Conservation (phyloP, 1,140 invertebrate species). For the Ceratosolen solmsi region DNA sequence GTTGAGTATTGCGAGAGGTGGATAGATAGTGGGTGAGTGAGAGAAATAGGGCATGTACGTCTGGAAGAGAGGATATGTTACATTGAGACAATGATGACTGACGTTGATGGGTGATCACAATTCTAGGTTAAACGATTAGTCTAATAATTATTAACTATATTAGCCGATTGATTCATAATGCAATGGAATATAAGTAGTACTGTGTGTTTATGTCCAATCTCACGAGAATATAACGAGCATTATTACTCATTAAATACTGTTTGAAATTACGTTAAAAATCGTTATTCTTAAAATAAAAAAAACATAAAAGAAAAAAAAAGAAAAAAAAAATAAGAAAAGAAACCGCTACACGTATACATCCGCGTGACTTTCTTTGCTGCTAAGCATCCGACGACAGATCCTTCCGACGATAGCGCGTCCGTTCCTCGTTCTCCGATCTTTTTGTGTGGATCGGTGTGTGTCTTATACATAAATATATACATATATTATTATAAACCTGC, state of each 20-base stretch:
- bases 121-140: conserved; percentile 73
- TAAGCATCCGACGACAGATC: conserved; percentile 49
- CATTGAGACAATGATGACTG: conserved; percentile 65
- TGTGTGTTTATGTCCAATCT: conserved; percentile 74
- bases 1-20: conserved; percentile 37
- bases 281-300: conserved; percentile 58
- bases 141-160: conserved; percentile 74
- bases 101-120: conserved; percentile 73
- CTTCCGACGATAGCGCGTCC: conserved; percentile 53
- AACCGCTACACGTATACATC: conserved; percentile 48
- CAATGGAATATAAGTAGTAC: conserved; percentile 74
- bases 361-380: conserved; percentile 52
- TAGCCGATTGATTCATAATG: conserved; percentile 74
- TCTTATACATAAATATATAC: conserved; percentile 54
- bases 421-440: conserved; percentile 55
- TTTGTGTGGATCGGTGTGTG: conserved; percentile 52
- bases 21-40: conserved; percentile 26
- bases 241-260: conserved; percentile 73
- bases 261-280: conserved; percentile 70
- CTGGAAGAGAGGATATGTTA: conserved; percentile 56
- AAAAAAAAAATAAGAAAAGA: conserved; percentile 37
- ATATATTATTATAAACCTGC: conserved; percentile 53
- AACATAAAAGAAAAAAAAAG: conserved; percentile 6
- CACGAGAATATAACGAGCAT: conserved; percentile 73
- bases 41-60: conserved; percentile 42